Percentiles rank a stretch among this genome's conserved stretches.
Evolutionary conservation across 2,888 invertebrate genomes (phyloP).

Genomic region (Sphecodes monilicornis): DNA sequence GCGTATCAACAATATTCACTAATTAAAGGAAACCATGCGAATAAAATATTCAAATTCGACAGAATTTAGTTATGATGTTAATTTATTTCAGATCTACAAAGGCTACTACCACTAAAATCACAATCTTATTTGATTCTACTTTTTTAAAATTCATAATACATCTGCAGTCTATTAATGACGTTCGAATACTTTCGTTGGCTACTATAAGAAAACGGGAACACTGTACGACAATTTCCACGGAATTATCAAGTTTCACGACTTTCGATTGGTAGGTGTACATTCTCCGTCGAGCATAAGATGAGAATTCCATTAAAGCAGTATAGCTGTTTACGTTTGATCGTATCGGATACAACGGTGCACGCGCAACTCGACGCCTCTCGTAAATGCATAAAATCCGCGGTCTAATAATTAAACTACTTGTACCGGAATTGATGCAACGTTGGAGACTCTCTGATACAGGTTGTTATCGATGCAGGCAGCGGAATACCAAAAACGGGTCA

Average conservation of each 20-base stretch:
- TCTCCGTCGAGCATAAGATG: not conserved
- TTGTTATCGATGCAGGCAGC: not conserved
- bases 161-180: no score
- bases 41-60: no score
- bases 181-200: no score
- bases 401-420: constrained; percentile 1
- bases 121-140: no score
- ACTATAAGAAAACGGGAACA: no score
- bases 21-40: no score
- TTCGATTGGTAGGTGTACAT: not conserved
- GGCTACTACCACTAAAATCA: no score
- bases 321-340: not conserved
- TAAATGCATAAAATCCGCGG: not conserved
- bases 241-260: no score
- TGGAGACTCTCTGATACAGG: not conserved
- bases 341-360: not conserved
- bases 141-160: no score
- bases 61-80: no score
- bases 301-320: not conserved
- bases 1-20: not conserved
- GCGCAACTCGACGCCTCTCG: not conserved
- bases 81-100: no score
- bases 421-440: not conserved
- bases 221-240: not conserved
- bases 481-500: not conserved